Percentiles rank a stretch among this genome's conserved stretches.
Evolutionary conservation across 2,888 invertebrate species (phyloP).

Genomic region (Cephus pulcher): DNA sequence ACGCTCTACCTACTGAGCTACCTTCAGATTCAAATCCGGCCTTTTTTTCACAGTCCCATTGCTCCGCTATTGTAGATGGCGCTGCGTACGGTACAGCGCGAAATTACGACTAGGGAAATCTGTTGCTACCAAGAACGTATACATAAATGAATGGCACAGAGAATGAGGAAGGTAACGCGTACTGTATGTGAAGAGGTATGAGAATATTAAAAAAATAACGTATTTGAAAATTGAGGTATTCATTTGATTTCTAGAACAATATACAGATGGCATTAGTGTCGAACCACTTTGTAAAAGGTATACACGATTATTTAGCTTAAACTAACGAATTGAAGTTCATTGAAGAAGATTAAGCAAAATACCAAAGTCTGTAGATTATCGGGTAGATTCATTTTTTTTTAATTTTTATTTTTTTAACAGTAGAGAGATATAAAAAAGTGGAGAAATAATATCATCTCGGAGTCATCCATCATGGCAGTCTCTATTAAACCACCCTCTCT

Average conservation of each 20-base stretch:
- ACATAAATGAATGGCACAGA: neutral
- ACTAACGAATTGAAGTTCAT: too few species aligned
- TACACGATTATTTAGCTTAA: too few species aligned
- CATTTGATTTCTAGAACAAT: too few species aligned
- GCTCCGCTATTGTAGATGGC: neutral
- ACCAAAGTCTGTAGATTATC: neutral
- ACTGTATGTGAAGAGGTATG: neutral
- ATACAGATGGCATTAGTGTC: too few species aligned
- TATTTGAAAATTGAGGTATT: neutral
- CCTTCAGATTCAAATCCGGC: neutral
- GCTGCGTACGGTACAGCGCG: neutral
- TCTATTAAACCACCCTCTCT: slow-evolving; percentile 57
- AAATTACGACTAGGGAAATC: neutral
- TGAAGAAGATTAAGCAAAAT: neutral
- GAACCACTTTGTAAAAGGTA: too few species aligned
- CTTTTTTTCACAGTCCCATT: neutral
- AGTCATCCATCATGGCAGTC: slow-evolving; percentile 57
- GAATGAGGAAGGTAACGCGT: neutral
- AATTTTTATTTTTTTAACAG: neutral
- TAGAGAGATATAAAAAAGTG: slow-evolving; percentile 5
- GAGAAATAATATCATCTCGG: slow-evolving; percentile 53
- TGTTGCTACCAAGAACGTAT: neutral
- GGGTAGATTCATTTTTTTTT: neutral
- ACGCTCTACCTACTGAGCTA: neutral
- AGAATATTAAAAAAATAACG: neutral